phyloP scores from a whole-genome alignment of 2,888 invertebrate genomes.

The Hartigia nigra region DNA sequence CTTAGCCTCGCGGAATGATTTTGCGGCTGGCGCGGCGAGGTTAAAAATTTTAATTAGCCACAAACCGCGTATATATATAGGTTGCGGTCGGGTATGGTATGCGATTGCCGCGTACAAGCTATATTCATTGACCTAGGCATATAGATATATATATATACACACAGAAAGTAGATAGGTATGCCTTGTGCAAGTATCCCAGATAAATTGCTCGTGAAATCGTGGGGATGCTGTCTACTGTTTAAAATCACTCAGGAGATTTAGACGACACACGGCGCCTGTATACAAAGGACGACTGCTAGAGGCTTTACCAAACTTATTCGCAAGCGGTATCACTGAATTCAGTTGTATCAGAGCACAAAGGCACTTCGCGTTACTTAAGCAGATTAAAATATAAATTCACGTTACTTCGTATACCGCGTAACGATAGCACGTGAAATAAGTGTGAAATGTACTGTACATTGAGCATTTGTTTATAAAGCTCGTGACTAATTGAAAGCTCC shows the following conservation, averaged over 20 bases:
- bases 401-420: not conserved
- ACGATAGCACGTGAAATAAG: not conserved
- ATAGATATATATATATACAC: not conserved
- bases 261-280: not conserved
- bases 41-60: conserved; percentile 49
- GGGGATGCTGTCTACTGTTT: conserved; percentile 2
- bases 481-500: conserved; percentile 27
- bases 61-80: conserved; percentile 32
- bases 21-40: not conserved
- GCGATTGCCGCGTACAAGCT: conserved; percentile 35
- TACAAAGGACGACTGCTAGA: not conserved
- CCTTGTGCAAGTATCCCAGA: conserved; percentile 45
- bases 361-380: not conserved
- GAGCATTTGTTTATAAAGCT: not conserved
- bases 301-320: not conserved
- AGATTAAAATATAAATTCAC: not conserved
- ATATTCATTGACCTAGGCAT: conserved; percentile 39
- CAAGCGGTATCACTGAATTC: not conserved
- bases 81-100: conserved; percentile 35
- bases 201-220: conserved; percentile 37
- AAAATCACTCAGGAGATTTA: not conserved
- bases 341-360: not conserved
- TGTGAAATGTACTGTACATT: not conserved
- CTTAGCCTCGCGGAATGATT: not conserved
- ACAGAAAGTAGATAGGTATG: conserved; percentile 8